phyloP scores from a whole-genome alignment of 2,797 vertebrate genomes.

The Cottoperca gobio region DNA sequence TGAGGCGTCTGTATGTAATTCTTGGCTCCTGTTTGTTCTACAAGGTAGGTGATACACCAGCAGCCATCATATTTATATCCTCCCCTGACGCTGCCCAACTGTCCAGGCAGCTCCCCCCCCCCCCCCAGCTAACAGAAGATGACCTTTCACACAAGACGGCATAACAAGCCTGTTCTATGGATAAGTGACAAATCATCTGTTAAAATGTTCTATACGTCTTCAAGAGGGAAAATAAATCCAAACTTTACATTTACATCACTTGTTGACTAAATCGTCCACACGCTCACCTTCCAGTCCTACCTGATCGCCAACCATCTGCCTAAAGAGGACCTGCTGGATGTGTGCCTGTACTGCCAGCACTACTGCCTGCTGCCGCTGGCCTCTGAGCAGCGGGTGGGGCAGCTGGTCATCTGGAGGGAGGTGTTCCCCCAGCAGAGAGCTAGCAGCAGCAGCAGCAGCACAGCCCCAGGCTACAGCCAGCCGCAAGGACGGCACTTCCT shows the following conservation, averaged over 20 bases:
- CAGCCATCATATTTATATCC: neutral
- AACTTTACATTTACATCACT: too few species aligned
- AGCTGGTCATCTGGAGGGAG: slow-evolving; percentile 96
- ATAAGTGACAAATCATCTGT: slow-evolving; percentile 22
- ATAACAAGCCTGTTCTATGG: neutral
- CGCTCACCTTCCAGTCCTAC: slow-evolving; percentile 86
- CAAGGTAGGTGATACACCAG: slow-evolving; percentile 86
- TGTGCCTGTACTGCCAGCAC: slow-evolving; percentile 93
- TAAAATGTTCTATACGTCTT: too few species aligned
- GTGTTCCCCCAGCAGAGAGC: slow-evolving; percentile 90
- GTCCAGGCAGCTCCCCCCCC: slow-evolving; percentile 13
- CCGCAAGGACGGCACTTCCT: slow-evolving; percentile 92
- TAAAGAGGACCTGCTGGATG: slow-evolving; percentile 92
- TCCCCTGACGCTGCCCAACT: neutral
- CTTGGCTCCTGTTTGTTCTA: slow-evolving; percentile 97
- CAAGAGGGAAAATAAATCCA: too few species aligned
- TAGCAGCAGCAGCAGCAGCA: slow-evolving; percentile 18
- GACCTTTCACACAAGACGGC: slow-evolving; percentile 23
- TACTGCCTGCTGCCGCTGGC: slow-evolving; percentile 91
- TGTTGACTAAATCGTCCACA: neutral
- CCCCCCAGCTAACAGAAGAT: neutral
- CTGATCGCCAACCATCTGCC: slow-evolving; percentile 94
- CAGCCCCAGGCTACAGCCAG: slow-evolving; percentile 50
- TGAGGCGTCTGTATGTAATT: slow-evolving; percentile 93
- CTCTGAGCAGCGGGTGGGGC: slow-evolving; percentile 89